Percentiles rank a stretch among this genome's conserved stretches.
Conservation (phyloP, 2,113 vertebrate genomes). For the Lophotis ruficrista region DNA sequence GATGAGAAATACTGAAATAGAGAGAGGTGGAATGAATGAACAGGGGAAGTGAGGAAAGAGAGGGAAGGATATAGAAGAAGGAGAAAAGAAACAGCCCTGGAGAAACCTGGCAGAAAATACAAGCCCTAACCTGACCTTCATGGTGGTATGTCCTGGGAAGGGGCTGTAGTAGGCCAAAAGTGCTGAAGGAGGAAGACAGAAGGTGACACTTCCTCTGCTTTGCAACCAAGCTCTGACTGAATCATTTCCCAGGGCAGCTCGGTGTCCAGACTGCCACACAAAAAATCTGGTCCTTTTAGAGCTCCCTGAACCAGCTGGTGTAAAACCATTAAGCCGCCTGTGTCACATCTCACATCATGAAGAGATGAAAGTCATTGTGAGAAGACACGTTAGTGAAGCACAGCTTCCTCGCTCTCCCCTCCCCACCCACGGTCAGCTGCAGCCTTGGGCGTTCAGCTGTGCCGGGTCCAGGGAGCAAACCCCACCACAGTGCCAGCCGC, state of each 20-base stretch:
- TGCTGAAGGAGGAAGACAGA: neutral
- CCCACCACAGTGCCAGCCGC: accelerated
- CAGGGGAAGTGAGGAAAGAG: neutral
- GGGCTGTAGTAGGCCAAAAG: neutral
- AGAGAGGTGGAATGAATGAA: neutral
- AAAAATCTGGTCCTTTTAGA: neutral
- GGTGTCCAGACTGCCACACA: neutral
- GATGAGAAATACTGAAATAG: neutral
- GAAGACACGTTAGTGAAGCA: accelerated
- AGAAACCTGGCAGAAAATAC: neutral
- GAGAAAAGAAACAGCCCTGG: neutral
- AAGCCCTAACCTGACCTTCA: neutral
- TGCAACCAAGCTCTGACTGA: neutral
- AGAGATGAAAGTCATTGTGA: accelerated
- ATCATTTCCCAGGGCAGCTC: neutral
- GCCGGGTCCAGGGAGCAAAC: neutral
- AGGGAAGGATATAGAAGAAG: neutral
- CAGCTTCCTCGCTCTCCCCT: neutral
- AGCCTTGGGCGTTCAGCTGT: neutral
- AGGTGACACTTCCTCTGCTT: neutral
- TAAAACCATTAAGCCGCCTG: neutral
- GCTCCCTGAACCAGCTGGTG: neutral
- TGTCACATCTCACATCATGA: accelerated
- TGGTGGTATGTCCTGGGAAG: neutral
- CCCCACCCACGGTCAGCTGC: accelerated